Evolutionary conservation across 2,113 vertebrate genomes (phyloP).

Genomic region (Spilogale gracilis): DNA sequence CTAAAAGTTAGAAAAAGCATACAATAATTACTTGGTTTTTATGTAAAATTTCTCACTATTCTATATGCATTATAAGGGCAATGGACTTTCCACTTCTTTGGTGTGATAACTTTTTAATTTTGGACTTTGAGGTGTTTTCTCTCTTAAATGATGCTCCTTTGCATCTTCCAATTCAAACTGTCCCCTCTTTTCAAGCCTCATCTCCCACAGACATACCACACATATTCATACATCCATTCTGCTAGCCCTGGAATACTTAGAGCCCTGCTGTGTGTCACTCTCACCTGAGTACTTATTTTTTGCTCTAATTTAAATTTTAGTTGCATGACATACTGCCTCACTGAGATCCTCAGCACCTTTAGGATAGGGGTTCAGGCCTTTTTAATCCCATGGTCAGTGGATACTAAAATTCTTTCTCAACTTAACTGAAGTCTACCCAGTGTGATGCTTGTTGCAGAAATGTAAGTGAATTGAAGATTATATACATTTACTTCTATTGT

Average conservation of each 20-base stretch:
- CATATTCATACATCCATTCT: background rate
- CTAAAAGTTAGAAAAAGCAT: background rate
- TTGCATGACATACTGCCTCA: background rate
- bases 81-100: background rate
- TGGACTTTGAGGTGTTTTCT: background rate
- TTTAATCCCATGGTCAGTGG: background rate
- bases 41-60: conserved; percentile 2
- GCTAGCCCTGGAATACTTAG: background rate
- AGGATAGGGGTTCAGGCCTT: background rate
- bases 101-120: background rate
- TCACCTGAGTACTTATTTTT: background rate
- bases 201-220: background rate
- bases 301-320: background rate
- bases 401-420: conserved; percentile 26
- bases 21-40: conserved; percentile 46
- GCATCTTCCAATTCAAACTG: background rate
- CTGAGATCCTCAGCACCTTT: background rate
- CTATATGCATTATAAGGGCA: background rate
- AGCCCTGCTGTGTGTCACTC: background rate
- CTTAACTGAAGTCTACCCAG: conserved; percentile 3
- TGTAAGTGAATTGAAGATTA: conserved; percentile 18
- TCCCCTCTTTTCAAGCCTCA: background rate
- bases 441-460: conserved; percentile 9
- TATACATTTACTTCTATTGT: conserved; percentile 29
- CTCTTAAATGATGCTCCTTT: background rate